These are phyloP conservation scores for Loxodonta africana DNA, from an alignment of 2,113 vertebrate genomes.

Conservation along the genomic window DNA sequence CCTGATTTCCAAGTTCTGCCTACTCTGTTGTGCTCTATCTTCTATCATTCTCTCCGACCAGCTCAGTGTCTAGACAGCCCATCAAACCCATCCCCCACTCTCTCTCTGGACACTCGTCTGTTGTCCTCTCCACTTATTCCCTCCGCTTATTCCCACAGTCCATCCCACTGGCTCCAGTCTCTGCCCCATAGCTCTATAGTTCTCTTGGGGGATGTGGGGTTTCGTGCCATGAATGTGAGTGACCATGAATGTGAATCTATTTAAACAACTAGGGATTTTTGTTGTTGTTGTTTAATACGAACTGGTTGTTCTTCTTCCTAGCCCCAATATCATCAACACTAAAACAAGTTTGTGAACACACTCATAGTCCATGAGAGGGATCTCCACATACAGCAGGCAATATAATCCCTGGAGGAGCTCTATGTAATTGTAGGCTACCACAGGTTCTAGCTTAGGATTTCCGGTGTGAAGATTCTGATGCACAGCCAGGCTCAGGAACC, in stretches of 20 bases:
- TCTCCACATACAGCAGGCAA: neutral
- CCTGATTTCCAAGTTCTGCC: neutral
- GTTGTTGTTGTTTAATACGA: neutral
- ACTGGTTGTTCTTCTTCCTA: neutral
- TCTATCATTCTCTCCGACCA: neutral
- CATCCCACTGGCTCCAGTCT: neutral
- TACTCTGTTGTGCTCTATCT: neutral
- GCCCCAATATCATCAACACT: neutral
- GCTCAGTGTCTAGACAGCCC: neutral
- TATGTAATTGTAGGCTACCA: neutral
- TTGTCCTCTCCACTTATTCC: neutral
- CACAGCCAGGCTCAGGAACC: neutral
- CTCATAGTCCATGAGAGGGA: neutral
- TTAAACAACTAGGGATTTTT: neutral
- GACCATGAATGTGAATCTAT: neutral
- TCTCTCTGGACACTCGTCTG: neutral
- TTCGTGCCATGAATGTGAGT: neutral
- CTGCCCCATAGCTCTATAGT: neutral
- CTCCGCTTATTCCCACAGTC: accelerated
- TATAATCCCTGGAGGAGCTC: neutral
- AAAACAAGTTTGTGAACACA: neutral
- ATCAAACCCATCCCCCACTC: neutral
- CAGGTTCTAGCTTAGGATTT: neutral
- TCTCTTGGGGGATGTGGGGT: neutral
- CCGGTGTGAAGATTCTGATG: neutral